These are phyloP conservation scores for Etia nguti DNA, from an alignment of 2,113 vertebrate species.

Conservation along the genomic window DNA sequence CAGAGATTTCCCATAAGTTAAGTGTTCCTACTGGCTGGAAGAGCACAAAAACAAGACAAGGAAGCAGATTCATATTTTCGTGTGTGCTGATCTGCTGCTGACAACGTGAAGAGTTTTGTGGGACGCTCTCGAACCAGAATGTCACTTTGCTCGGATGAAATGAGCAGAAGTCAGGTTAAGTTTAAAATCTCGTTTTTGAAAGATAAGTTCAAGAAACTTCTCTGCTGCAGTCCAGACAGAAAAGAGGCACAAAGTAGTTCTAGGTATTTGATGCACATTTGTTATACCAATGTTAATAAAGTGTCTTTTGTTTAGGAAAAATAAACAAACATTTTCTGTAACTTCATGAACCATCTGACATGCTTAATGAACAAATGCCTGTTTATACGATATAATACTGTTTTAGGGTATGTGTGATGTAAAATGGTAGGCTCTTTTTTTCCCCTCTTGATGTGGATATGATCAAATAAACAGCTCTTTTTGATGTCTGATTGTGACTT, in stretches of 20 bases:
- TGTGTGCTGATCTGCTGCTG: neutral
- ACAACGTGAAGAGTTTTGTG: neutral
- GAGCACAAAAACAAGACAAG: constrained; percentile 6
- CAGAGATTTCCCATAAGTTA: neutral
- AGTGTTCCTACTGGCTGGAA: neutral
- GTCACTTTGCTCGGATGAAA: neutral
- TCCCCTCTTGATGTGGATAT: constrained; percentile 34
- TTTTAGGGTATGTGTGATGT: constrained; percentile 28
- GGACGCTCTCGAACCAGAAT: neutral
- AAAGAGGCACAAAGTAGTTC: neutral
- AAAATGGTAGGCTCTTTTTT: constrained; percentile 10
- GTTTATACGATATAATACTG: constrained; percentile 49
- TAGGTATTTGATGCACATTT: neutral
- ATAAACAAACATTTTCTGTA: neutral
- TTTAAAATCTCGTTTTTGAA: neutral
- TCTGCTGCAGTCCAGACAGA: neutral
- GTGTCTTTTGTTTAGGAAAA: neutral
- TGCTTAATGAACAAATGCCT: constrained; percentile 33
- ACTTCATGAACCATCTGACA: neutral
- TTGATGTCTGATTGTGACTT: neutral
- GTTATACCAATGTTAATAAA: neutral
- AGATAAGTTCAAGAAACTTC: neutral
- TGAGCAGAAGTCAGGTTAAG: neutral
- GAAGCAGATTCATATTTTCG: neutral
- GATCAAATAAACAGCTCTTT: constrained; percentile 43